Percentiles rank a stretch among this genome's conserved stretches.
phyloP scores from a whole-genome alignment of 2,113 vertebrate species.

The Elephas maximus region DNA sequence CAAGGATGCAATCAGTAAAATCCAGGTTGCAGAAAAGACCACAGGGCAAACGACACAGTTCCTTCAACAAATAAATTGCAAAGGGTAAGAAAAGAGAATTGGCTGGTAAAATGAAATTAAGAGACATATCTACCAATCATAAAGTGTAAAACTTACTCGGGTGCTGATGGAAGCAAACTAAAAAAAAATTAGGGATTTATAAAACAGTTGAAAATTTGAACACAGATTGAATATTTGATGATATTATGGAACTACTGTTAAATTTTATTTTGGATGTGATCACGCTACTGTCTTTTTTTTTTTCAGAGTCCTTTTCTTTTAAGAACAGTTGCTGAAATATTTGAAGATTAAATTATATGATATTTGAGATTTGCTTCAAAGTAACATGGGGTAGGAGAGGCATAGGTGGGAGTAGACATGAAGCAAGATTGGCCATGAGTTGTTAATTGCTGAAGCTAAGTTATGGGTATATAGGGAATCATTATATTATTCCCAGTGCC shows the following conservation, averaged over 20 bases:
- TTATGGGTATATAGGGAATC: background rate
- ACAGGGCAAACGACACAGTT: background rate
- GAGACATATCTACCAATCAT: background rate
- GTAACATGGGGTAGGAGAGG: background rate
- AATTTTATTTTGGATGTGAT: slow-evolving; percentile 53
- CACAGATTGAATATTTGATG: background rate
- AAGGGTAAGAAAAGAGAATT: background rate
- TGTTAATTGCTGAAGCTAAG: background rate
- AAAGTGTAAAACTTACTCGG: background rate
- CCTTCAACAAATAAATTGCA: slow-evolving; percentile 36
- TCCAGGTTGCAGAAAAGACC: background rate
- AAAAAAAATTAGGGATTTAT: background rate
- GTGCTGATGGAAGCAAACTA: slow-evolving; percentile 27
- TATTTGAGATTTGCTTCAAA: slow-evolving; percentile 24
- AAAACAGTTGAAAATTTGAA: slow-evolving; percentile 21
- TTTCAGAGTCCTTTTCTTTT: background rate
- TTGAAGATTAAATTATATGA: background rate
- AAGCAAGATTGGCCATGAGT: background rate
- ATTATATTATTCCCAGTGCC: background rate
- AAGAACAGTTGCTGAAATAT: slow-evolving; percentile 12
- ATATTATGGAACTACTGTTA: background rate
- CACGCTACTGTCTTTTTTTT: slow-evolving; percentile 12
- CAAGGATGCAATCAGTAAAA: background rate
- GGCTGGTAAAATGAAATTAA: slow-evolving; percentile 38
- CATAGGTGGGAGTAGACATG: no score